Percentiles rank a stretch among this genome's conserved stretches.
Evolutionary conservation across 2,797 vertebrate genomes (phyloP).

Genomic region (Pelodytes ibericus): DNA sequence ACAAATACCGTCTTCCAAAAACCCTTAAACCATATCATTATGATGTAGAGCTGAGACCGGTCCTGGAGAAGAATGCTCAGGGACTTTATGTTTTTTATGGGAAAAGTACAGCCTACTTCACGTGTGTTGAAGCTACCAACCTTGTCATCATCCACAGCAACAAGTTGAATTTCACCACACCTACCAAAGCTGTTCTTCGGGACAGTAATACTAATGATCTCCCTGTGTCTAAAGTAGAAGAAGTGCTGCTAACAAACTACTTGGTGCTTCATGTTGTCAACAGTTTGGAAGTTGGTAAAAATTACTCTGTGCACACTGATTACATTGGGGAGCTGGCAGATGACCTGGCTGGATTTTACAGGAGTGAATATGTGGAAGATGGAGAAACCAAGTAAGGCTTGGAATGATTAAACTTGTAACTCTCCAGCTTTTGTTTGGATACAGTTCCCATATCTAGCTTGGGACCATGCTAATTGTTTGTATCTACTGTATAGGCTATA

Average conservation of each 20-base stretch:
- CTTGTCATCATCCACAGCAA: constrained; percentile 78
- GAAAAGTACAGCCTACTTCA: constrained; percentile 75
- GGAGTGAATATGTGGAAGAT: constrained; percentile 82
- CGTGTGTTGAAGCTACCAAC: constrained; percentile 70
- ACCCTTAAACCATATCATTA: constrained; percentile 75
- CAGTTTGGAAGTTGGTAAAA: constrained; percentile 50
- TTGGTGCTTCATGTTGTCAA: constrained; percentile 76
- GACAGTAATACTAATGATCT: constrained; percentile 25
- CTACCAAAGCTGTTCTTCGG: constrained; percentile 49
- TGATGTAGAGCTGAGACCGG: constrained; percentile 77
- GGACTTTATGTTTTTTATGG: constrained; percentile 81
- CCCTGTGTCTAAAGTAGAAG: constrained; percentile 60
- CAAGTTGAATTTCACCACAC: constrained; percentile 68
- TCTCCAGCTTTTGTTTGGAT: no score
- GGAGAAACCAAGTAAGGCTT: constrained; percentile 71
- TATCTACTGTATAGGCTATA: no score
- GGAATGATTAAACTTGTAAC: not conserved
- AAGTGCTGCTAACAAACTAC: constrained; percentile 75
- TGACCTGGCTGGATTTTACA: constrained; percentile 87
- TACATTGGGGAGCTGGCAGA: constrained; percentile 86
- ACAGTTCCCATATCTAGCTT: no score
- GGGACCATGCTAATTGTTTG: no score
- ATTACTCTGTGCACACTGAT: constrained; percentile 72
- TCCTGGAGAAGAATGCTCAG: constrained; percentile 45
- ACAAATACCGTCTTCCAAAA: constrained; percentile 79